These are phyloP conservation scores for Drosophila lutescens DNA, from an alignment of 2,888 invertebrate species.

Conservation along the genomic window DNA sequence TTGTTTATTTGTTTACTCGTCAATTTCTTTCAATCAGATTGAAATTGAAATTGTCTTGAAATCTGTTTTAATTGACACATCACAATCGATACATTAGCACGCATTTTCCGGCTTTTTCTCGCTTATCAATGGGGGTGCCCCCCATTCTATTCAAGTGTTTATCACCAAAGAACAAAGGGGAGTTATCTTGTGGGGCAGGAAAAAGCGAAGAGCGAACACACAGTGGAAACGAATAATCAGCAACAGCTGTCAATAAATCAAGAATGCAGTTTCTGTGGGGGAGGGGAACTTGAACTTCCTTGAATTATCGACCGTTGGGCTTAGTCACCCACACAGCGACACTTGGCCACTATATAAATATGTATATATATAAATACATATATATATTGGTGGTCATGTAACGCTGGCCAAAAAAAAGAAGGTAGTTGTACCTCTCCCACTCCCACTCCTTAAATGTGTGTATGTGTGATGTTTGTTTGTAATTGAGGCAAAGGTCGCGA, in stretches of 20 bases:
- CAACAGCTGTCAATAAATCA: slow-evolving; percentile 47
- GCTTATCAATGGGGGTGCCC: slow-evolving; percentile 9
- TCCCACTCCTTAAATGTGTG: slow-evolving; percentile 12
- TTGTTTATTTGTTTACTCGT: slow-evolving; percentile 11
- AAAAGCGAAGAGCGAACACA: not conserved
- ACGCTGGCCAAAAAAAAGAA: slow-evolving; percentile 40
- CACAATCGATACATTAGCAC: slow-evolving; percentile 15
- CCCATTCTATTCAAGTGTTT: slow-evolving; percentile 13
- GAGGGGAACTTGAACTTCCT: slow-evolving; percentile 32
- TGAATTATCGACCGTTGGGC: slow-evolving; percentile 34
- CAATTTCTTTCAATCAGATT: not conserved
- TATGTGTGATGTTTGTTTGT: slow-evolving; percentile 64
- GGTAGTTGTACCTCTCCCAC: slow-evolving; percentile 27
- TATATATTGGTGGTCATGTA: slow-evolving; percentile 41
- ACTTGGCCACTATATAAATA: slow-evolving; percentile 8
- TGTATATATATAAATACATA: not conserved
- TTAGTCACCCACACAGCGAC: slow-evolving; percentile 19
- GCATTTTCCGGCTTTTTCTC: slow-evolving; percentile 14
- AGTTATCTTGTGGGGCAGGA: slow-evolving; percentile 20
- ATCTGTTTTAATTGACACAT: slow-evolving; percentile 4
- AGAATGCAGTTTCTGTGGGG: slow-evolving; percentile 43
- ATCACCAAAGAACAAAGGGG: slow-evolving; percentile 58
- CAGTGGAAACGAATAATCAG: slow-evolving; percentile 18
- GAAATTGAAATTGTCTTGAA: slow-evolving; percentile 15
- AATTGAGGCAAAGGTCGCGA: slow-evolving; percentile 77